These are phyloP conservation scores for Eupelmus urozonus DNA, from an alignment of 2,888 invertebrate species.

Conservation along the genomic window DNA sequence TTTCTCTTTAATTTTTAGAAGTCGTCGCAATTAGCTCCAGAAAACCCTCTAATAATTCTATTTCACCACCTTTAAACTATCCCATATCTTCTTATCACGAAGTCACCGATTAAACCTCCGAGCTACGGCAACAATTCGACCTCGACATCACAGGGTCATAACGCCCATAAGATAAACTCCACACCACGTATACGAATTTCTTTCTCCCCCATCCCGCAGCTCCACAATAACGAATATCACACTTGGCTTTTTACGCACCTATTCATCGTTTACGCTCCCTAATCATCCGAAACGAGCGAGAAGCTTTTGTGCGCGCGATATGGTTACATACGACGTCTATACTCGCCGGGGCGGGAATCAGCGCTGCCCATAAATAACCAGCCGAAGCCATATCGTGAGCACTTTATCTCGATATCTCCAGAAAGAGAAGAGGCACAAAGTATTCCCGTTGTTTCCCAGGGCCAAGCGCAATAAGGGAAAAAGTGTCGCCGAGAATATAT, in stretches of 20 bases:
- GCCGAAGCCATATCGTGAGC: slow-evolving; percentile 45
- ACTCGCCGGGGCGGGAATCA: slow-evolving; percentile 2
- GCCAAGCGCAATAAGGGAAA: slow-evolving; percentile 54
- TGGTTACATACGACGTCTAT: slow-evolving; percentile 6
- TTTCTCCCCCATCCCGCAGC: neutral
- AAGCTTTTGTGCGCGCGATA: slow-evolving; percentile 35
- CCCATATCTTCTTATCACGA: too few relatives aligned
- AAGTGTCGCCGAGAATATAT: slow-evolving; percentile 28
- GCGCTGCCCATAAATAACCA: slow-evolving; percentile 47
- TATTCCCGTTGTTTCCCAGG: slow-evolving; percentile 55
- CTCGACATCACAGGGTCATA: too few relatives aligned
- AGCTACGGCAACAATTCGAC: too few relatives aligned
- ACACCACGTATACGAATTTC: neutral
- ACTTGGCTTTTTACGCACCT: slow-evolving; percentile 31
- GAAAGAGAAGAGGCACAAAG: slow-evolving; percentile 33
- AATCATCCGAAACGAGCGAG: slow-evolving; percentile 52
- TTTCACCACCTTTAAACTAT: too few relatives aligned
- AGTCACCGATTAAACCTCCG: too few relatives aligned
- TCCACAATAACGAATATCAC: slow-evolving; percentile 19
- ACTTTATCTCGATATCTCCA: slow-evolving; percentile 59
- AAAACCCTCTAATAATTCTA: too few relatives aligned
- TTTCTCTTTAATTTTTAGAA: too few relatives aligned
- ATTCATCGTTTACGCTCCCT: slow-evolving; percentile 53
- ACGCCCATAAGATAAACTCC: slow-evolving; percentile 1
- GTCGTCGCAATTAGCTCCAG: too few relatives aligned